Percentiles rank a stretch among this genome's conserved stretches.
Evolutionary conservation across 2,797 vertebrate species (phyloP).

Genomic region (Phylloscopus collybita): DNA sequence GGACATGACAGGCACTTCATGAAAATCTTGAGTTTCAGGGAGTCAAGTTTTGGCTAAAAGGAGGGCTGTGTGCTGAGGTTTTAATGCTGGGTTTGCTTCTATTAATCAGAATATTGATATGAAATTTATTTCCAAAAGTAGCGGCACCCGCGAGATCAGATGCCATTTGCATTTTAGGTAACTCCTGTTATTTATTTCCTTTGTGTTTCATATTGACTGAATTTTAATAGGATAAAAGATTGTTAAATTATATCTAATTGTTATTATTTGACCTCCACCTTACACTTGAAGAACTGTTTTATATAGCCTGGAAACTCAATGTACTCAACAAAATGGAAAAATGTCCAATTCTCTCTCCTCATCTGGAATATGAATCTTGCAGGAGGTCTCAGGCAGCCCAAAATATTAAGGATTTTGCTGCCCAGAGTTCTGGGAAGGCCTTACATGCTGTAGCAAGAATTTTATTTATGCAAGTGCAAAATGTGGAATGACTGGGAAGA

Average conservation of each 20-base stretch:
- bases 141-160: background rate
- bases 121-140: background rate
- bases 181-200: background rate
- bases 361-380: background rate
- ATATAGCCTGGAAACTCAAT: background rate
- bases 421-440: background rate
- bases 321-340: background rate
- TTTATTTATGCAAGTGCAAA: conserved; percentile 18
- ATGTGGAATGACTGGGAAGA: background rate
- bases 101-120: background rate
- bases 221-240: background rate
- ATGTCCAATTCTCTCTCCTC: background rate
- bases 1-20: background rate
- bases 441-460: background rate
- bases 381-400: background rate
- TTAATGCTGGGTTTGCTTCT: background rate
- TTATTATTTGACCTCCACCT: background rate
- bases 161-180: background rate
- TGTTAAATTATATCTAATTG: background rate
- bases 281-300: background rate
- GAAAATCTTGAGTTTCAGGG: background rate
- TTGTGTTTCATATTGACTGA: background rate
- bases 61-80: background rate
- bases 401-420: background rate
- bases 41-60: background rate